Conservation (phyloP, 2,113 vertebrate species). For the Lethenteron reissneri region DNA sequence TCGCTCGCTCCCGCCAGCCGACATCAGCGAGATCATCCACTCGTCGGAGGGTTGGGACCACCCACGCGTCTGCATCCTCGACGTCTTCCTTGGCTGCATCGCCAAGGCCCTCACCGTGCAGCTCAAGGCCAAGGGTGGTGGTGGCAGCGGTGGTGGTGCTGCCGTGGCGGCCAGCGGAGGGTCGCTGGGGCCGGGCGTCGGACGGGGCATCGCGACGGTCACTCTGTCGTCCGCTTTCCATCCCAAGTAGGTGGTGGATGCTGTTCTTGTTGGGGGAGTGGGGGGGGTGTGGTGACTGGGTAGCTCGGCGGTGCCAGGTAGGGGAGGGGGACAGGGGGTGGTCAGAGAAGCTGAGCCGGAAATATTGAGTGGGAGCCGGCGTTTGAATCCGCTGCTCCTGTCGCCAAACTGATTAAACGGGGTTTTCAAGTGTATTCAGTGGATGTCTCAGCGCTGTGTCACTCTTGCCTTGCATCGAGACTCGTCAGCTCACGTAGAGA, state of each 20-base stretch:
- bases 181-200: constrained; percentile 12
- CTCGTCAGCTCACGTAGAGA: too few relatives aligned
- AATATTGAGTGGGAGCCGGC: too few relatives aligned
- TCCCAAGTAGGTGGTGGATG: constrained; percentile 42
- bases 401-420: too few relatives aligned
- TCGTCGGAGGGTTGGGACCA: constrained; percentile 86
- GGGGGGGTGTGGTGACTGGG: too few relatives aligned
- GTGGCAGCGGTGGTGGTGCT: constrained; percentile 63
- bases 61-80: constrained; percentile 83
- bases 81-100: constrained; percentile 97
- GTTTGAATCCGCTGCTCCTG: too few relatives aligned
- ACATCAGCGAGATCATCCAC: constrained; percentile 97
- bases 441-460: too few relatives aligned
- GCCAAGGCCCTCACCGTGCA: constrained; percentile 95
- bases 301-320: too few relatives aligned
- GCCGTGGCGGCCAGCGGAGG: constrained; percentile 78
- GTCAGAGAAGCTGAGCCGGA: too few relatives aligned
- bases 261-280: too few relatives aligned
- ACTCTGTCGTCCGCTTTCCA: constrained; percentile 97
- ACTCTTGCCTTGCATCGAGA: too few relatives aligned
- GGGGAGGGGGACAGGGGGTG: too few relatives aligned
- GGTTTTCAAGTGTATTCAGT: too few relatives aligned
- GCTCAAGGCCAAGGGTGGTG: constrained; percentile 94
- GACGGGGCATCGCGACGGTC: constrained; percentile 47
- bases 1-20: constrained; percentile 77